phyloP scores from a whole-genome alignment of 53 echinoderm and acorn worm species.

The Stichopus horrens region DNA sequence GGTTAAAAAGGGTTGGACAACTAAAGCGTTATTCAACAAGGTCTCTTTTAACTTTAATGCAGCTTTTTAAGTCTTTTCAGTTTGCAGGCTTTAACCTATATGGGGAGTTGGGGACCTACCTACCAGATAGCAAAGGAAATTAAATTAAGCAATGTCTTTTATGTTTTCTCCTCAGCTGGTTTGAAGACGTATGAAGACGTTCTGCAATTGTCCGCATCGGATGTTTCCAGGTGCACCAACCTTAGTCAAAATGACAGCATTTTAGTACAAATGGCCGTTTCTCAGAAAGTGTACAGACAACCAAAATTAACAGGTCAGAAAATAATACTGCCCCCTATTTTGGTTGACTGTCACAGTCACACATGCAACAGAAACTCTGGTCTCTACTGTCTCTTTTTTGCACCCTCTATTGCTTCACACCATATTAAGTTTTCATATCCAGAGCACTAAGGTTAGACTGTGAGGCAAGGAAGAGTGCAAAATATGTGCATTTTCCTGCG shows the following conservation, averaged over 20 bases:
- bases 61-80: no score
- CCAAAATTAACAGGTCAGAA: conserved; percentile 74
- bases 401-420: not conserved
- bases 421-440: not conserved
- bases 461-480: conserved; percentile 13
- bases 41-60: no score
- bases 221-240: conserved; percentile 73
- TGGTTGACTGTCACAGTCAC: no score
- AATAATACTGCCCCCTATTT: not conserved
- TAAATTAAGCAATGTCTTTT: not conserved
- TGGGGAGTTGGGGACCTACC: no score
- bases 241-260: conserved; percentile 66
- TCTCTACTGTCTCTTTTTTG: not conserved
- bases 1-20: no score
- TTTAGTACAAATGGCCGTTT: conserved; percentile 59
- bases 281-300: conserved; percentile 67
- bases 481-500: not conserved
- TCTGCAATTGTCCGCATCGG: conserved; percentile 81
- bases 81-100: no score
- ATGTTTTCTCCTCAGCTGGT: conserved; percentile 8
- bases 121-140: no score
- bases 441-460: not conserved
- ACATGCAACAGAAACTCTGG: no score
- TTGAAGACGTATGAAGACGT: conserved; percentile 49
- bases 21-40: no score